These are phyloP conservation scores for Psammodynastes pulverulentus DNA, from an alignment of 2,113 vertebrate species.

Conservation along the genomic window DNA sequence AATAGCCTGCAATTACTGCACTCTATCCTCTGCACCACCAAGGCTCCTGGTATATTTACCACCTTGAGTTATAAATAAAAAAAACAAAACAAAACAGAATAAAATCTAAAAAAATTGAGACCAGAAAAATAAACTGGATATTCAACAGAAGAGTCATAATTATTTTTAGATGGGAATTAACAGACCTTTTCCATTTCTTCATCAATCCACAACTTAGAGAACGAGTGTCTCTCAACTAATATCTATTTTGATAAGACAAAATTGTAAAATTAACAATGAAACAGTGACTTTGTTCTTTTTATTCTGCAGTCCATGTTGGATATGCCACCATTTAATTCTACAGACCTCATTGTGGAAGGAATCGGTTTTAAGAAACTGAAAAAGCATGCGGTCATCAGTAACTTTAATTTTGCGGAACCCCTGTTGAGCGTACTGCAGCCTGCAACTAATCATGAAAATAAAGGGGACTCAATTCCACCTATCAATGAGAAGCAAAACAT, in stretches of 20 bases:
- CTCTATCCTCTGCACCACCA: too few species aligned
- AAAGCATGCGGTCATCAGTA: constrained; percentile 1
- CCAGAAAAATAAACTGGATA: neutral
- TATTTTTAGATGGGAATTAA: neutral
- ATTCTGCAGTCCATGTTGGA: constrained; percentile 38
- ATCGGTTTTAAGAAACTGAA: constrained; percentile 22
- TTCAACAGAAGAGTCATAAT: neutral
- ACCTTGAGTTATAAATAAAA: too few species aligned
- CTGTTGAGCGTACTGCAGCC: neutral
- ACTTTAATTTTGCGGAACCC: accelerated
- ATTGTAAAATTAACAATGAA: neutral
- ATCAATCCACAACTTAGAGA: neutral
- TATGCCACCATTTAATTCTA: constrained; percentile 10
- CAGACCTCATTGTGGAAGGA: constrained; percentile 57
- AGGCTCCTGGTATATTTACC: too few species aligned
- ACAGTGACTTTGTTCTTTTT: neutral
- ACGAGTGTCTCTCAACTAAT: neutral
- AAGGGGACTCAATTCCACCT: neutral
- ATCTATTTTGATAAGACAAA: neutral
- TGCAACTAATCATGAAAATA: neutral
- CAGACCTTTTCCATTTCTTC: neutral
- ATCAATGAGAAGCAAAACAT: neutral
- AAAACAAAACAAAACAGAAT: neutral
- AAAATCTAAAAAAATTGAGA: neutral
- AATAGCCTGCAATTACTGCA: too few species aligned